Evolutionary conservation across 2,888 invertebrate species (phyloP), one percentile per base, ranked within the genome.

Genomic region (Sarcophaga rosellei): DNA sequence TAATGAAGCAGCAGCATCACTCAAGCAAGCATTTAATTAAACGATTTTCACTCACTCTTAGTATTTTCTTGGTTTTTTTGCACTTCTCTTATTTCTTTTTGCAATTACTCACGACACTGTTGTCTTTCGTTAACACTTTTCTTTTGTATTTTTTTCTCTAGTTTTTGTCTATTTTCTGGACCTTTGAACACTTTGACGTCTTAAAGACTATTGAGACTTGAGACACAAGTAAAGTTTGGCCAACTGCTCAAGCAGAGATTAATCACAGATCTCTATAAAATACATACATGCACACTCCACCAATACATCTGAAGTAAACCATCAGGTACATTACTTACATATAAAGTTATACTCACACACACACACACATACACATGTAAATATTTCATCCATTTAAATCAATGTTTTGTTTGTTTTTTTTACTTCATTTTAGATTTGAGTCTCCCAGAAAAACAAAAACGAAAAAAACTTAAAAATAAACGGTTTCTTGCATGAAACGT

Each of bases 181-280:
- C 87, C 75, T 85, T 81, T 79, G 23, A 76, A 79, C 87, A 84
- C 87, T 84, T 81, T 79, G 84, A 74, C 84, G 79, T 84, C 73
- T 73, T 20, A 81, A 84, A 79, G 47, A 53, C 63, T 61, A 81
- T 86, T 87, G 65, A 87, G 78, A 69, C 45, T 86, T 87, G 65
- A 87, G 78, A 73, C 45, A 63, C 69, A 45, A 45, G 73, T 53
- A 79, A 77, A 69, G 21, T 79, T 79, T 79, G 61, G 57, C 78
- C 68, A 78, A 73, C 72, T 66, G 63, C 66, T 75, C 72, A 85
- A 81, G 83, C 83, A 62, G 62, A 81, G 86, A 86, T 86, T 84
- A 75, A 84, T 79, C 78, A 81, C 45, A 66, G 75, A 75, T 57
- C 65, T 53, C 76, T 61, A 45, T n/a, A 11, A 70, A 3, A 83